phyloP scores from a whole-genome alignment of 1,140 invertebrate species.

The Diorhabda elongata region DNA sequence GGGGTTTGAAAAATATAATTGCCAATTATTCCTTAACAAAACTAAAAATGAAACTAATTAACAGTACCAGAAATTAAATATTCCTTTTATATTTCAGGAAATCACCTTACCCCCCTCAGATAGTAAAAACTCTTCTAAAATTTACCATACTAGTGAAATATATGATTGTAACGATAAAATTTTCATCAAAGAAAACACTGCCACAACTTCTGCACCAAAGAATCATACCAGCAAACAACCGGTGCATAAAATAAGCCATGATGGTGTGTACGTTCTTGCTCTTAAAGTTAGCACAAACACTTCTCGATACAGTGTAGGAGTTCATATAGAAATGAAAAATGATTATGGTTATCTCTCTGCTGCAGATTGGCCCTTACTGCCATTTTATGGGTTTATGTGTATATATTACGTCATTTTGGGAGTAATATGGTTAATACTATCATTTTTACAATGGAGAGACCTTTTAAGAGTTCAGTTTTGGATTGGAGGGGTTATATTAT shows the following conservation, averaged over 20 bases:
- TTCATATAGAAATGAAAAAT: constrained; percentile 63
- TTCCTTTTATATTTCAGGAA: constrained; percentile 20
- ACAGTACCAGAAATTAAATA: no score
- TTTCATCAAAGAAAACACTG: constrained; percentile 31
- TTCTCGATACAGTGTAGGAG: constrained; percentile 49
- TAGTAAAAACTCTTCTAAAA: constrained; percentile 23
- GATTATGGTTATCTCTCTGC: constrained; percentile 70
- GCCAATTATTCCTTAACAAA: no score
- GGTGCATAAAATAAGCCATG: constrained; percentile 47
- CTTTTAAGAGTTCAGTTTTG: constrained; percentile 92
- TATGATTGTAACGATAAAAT: constrained; percentile 41
- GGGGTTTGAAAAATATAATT: no score
- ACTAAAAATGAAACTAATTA: no score
- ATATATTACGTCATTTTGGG: constrained; percentile 79
- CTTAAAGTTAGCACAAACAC: constrained; percentile 38
- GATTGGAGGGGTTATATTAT: constrained; percentile 84
- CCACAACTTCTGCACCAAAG: constrained; percentile 18
- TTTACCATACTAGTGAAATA: constrained; percentile 22
- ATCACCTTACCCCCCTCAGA: constrained; percentile 8
- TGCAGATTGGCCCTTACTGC: constrained; percentile 67
- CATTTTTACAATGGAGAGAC: constrained; percentile 83
- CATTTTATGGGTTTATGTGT: constrained; percentile 90
- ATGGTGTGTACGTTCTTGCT: constrained; percentile 56
- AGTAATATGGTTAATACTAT: constrained; percentile 79
- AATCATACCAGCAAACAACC: constrained; percentile 34